A percentile compares a stretch with the other conserved stretches of the same genome.
phyloP scores from a whole-genome alignment of 1,140 invertebrate species.

The Microplitis mediator region DNA sequence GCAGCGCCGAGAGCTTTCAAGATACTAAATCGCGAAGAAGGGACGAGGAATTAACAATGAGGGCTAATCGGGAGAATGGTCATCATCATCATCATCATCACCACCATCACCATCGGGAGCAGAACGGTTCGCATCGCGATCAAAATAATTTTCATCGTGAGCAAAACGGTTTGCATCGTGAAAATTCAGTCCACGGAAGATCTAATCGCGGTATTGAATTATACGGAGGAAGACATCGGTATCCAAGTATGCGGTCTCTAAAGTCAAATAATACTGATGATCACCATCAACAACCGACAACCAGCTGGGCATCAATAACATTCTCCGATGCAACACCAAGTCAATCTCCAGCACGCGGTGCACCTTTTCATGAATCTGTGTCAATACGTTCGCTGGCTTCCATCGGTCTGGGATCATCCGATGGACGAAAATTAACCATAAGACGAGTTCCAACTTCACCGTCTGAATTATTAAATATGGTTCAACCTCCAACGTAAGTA shows the following conservation, averaged over 20 bases:
- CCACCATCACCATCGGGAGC: too few species aligned
- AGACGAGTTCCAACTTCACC: slow-evolving; percentile 80
- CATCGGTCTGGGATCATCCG: slow-evolving; percentile 83
- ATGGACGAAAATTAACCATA: slow-evolving; percentile 83
- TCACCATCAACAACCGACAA: slow-evolving; percentile 36
- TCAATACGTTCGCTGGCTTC: slow-evolving; percentile 79
- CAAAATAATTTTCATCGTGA: too few species aligned
- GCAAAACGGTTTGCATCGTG: slow-evolving; percentile 19
- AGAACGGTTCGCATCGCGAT: neutral
- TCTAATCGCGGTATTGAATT: slow-evolving; percentile 35
- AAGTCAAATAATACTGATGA: slow-evolving; percentile 46
- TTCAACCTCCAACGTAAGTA: slow-evolving; percentile 81
- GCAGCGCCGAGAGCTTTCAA: slow-evolving; percentile 44
- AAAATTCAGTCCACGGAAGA: slow-evolving; percentile 26
- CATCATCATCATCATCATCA: neutral
- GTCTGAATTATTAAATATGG: slow-evolving; percentile 79
- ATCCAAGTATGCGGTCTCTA: slow-evolving; percentile 49
- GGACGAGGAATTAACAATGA: neutral
- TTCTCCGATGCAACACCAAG: slow-evolving; percentile 35
- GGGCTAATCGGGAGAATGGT: neutral
- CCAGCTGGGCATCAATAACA: slow-evolving; percentile 44
- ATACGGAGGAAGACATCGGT: slow-evolving; percentile 36
- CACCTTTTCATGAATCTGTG: slow-evolving; percentile 65
- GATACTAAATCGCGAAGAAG: slow-evolving; percentile 28
- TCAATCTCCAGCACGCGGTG: slow-evolving; percentile 31